These are phyloP conservation scores for Festucalex cinctus DNA, from an alignment of 2,113 vertebrate genomes.

Conservation along the genomic window DNA sequence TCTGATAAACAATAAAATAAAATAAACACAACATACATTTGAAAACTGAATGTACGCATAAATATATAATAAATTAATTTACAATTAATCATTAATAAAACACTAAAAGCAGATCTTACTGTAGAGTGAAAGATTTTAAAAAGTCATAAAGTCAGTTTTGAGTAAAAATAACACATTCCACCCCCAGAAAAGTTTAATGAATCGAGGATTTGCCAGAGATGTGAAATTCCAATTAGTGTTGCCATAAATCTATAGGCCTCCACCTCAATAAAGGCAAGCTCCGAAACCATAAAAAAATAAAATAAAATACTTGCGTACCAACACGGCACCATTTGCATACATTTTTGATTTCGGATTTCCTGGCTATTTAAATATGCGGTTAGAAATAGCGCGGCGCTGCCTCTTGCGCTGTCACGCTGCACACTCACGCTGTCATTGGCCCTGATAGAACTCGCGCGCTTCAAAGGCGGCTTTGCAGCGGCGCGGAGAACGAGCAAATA, in stretches of 20 bases:
- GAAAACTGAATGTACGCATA: neutral
- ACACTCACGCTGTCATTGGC: conserved; percentile 97
- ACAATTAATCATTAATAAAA: neutral
- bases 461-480: conserved; percentile 91
- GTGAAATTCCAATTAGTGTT: conserved; percentile 68
- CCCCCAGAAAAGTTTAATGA: conserved; percentile 50
- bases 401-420: conserved; percentile 96
- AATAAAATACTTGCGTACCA: conserved; percentile 68
- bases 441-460: conserved; percentile 93
- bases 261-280: conserved; percentile 69
- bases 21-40: neutral
- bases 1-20: neutral
- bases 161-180: conserved; percentile 53
- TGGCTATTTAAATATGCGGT: conserved; percentile 78
- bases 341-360: conserved; percentile 74
- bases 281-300: conserved; percentile 36
- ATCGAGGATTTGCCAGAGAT: conserved; percentile 53
- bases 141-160: conserved; percentile 52
- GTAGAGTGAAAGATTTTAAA: conserved; percentile 33
- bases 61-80: neutral
- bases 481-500: conserved; percentile 88
- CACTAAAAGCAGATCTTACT: neutral
- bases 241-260: conserved; percentile 38
- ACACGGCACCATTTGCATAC: conserved; percentile 74
- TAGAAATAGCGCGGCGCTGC: conserved; percentile 93